Base-by-base conservation (phyloP, 1,140 invertebrate genomes). In the Hylaeus volcanicus region DNA sequence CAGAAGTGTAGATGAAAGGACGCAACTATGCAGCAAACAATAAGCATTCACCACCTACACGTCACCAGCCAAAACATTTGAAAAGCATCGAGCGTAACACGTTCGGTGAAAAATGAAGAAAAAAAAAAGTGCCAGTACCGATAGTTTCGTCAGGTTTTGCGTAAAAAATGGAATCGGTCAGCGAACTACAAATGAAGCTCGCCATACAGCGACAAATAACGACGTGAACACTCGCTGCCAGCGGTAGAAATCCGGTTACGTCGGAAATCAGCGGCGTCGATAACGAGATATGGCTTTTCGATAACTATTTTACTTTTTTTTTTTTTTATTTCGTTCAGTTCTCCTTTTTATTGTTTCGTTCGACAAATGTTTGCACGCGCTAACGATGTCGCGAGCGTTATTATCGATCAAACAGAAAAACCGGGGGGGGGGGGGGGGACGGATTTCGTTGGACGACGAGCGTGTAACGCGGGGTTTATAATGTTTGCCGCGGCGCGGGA, bases 161-260 rank as follows among this genome's bases (percentile, higher is more conserved):
- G 1, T 5, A 37, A 66, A 43, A 41, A 15, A 64, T 73, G 0
- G 15, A 5, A 26, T 15, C 26, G 73, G 45, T 15, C 56, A 53
- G 4, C 15, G 37, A 12, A 43, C 55, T 66, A 5, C 11, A 61
- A 51, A 41, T 55, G 56, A 74, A 70, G 39, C 15, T n/a, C 5
- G 37, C 43, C 41, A 73, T 5, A 60, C 12, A 5, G 26, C 2
- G 43, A 63, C 43, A 58, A 84, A 58, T 69, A 69, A 48, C 51
- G 15, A 39, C 61, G 66, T 75, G 80, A 85, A 84, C 64, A 60
- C 15, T 48, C 56, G 65, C 56, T 58, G 58, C 64, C n/a, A 51
- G 64, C 64, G 61, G 41, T 56, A 39, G 37, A 56, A 73, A 73
- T 72, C 14, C 63, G 53, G 15, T 79, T 74, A 66, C 43, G 51